Base-by-base conservation (phyloP, 2,797 vertebrate species). In the Alfaro cultratus region DNA sequence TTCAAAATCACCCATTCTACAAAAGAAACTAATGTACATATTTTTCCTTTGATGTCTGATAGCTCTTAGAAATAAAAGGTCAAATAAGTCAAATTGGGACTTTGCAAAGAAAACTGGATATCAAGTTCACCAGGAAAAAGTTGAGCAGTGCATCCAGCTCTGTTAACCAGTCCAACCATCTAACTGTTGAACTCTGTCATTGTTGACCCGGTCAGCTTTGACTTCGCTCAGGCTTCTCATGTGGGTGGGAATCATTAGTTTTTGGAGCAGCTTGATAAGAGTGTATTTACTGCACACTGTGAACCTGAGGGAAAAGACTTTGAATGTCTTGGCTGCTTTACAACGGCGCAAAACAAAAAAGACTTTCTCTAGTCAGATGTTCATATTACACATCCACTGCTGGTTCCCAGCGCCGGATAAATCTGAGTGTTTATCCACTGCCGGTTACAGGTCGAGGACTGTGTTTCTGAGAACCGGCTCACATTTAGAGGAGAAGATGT, bases 231-330 rank as follows among this genome's bases (percentile, higher is more conserved):
- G 51, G 23, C 31, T 77, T 29, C 46, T 53, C 6, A 45, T 46
- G 68, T 46, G 53, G 29, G 73, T 43, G 47, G 18, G 34, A n/a
- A 70, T 76, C 29, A 8, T 64, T 31, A 3, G 64, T 74, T 36
- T 60, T 7, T 34, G 51, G n/a, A 76, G 70, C 62, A 84, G 76
- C 31, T 18, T 78, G 0, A 74, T 73, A 31, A 67, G 43, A 80
- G 53, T 41, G 36, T 11, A 68, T 53, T 51, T 21, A 53, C 74
- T 80, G 62, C 77, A 74, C 41, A 74, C 51, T 26, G 64, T 77
- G 82, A 82, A 78, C 81, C 83, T 83, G 60, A 76, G 81, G 85
- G 82, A 86, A 77, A 34, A 76, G 46, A 60, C 41, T 49, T 78
- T 57, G 57, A 1, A 72, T 85, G 78, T 82, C 34, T 74, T 70